Percentiles rank a stretch among this genome's conserved stretches.
These are phyloP conservation scores for Paramuricea clavata DNA, from an alignment of 92 coral and sea anemone species.

Conservation along the genomic window DNA sequence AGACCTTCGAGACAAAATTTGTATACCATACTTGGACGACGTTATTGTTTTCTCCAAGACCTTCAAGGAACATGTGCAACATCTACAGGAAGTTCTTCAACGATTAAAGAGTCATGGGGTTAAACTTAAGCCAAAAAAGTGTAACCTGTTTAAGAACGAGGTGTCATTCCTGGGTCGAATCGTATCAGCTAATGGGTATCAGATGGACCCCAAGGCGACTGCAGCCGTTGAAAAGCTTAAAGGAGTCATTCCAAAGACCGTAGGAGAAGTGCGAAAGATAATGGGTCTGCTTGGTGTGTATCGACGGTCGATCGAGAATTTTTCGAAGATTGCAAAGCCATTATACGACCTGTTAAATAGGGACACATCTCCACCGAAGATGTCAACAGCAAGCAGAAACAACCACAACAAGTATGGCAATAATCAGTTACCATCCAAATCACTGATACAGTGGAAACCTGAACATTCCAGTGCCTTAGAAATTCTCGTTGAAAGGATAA, in stretches of 20 bases:
- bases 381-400: not conserved
- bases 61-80: constrained; percentile 24
- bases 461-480: constrained; percentile 40
- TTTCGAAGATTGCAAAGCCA: constrained; percentile 35
- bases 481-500: constrained; percentile 46
- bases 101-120: not conserved
- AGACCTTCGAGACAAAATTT: constrained; percentile 5
- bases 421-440: not conserved
- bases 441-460: not conserved
- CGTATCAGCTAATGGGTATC: too few relatives aligned
- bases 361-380: not conserved
- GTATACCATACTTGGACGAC: constrained; percentile 31
- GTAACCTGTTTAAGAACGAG: too few relatives aligned
- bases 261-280: constrained; percentile 46
- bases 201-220: constrained; percentile 48
- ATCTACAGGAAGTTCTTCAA: not conserved
- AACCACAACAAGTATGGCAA: not conserved
- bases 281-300: constrained; percentile 54
- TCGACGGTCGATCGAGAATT: constrained; percentile 26
- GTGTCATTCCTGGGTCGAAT: too few relatives aligned
- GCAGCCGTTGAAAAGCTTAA: constrained; percentile 30
- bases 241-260: constrained; percentile 15
- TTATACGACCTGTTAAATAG: constrained; percentile 43
- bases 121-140: constrained; percentile 40
- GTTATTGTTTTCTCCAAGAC: not conserved